Base-by-base conservation (phyloP, 2,797 vertebrate species). In the Centropyge bicolor region DNA sequence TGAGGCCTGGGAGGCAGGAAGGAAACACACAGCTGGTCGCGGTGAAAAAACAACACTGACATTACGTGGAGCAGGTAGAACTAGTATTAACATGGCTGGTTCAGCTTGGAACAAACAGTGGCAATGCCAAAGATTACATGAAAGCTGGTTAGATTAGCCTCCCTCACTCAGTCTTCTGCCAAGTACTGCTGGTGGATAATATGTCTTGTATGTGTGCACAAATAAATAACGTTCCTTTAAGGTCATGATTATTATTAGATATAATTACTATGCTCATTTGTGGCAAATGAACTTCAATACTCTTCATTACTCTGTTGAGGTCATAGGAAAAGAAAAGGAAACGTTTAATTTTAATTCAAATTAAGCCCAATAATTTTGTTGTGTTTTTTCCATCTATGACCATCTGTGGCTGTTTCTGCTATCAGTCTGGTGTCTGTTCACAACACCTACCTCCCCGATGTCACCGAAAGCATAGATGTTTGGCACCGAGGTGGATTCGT, bases 391-490 rank as follows among this genome's bases (percentile, higher is more conserved):
- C 20, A 41, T 17, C 22, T 8, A 9, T 3, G 14, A 54, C n/a
- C 14, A 56, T 8, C 27, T 16, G 16, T 61, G 31, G 36, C 20
- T 10, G 45, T 61, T 52, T 40, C 38, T 66, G 62, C 40, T 22
- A 48, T 70, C 68, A 62, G 52, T 5, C 35, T 49, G 17, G 45
- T 1, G 12, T 64, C 48, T 66, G 64, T 1, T 55, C 46, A 78
- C 59, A 38, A 46, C 2, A 3, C 75, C 1, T 95, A 99, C 98
- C 97, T 99, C 96, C 0, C 96, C 88, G 62, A 98, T 95, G 79
- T 99, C 98, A 69, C 98, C 98, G 1, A 99, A 87, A 76, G 98
- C 97, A 13, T 95, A 99, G 89, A 99, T 95, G 89, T 97, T 96
- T 72, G 96, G 95, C 79, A 97, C 90, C 0, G 97, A 97, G 43